phyloP scores from a whole-genome alignment of 2,888 invertebrate genomes.

The Ptilodon capucinus region DNA sequence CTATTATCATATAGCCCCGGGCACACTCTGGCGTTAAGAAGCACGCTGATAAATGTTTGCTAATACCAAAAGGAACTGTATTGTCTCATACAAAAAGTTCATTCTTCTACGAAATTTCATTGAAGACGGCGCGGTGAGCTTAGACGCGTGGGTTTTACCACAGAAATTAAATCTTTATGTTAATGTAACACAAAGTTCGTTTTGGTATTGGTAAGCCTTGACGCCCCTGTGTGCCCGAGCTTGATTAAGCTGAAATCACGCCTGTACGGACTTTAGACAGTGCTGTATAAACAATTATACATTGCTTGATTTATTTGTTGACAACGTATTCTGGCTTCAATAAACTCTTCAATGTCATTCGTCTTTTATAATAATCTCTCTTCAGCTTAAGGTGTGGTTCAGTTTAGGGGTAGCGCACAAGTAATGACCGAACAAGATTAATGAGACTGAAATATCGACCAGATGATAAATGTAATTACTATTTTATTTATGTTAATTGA shows the following conservation, averaged over 20 bases:
- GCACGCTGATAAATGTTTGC: too few relatives aligned
- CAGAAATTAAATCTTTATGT: too few relatives aligned
- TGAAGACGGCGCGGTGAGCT: too few relatives aligned
- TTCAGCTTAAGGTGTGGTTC: background rate
- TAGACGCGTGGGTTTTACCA: too few relatives aligned
- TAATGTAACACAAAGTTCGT: too few relatives aligned
- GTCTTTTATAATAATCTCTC: slow-evolving; percentile 18
- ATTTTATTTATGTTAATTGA: background rate
- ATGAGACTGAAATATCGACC: slow-evolving; percentile 36
- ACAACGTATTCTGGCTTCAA: background rate
- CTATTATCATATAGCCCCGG: slow-evolving; percentile 32
- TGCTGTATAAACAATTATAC: slow-evolving; percentile 25
- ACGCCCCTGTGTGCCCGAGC: too few relatives aligned
- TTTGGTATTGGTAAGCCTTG: too few relatives aligned
- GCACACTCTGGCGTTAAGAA: too few relatives aligned
- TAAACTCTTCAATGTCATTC: slow-evolving; percentile 24
- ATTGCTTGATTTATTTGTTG: slow-evolving; percentile 22
- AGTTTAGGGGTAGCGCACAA: slow-evolving; percentile 27
- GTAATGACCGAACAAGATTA: slow-evolving; percentile 60
- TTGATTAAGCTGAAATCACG: slow-evolving; percentile 26
- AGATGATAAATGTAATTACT: slow-evolving; percentile 24
- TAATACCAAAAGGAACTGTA: too few relatives aligned
- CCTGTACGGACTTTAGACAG: slow-evolving; percentile 38
- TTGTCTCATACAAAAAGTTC: too few relatives aligned
- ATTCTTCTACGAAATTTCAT: too few relatives aligned